These are phyloP conservation scores for Hippopotamus amphibius DNA, from an alignment of 2,113 vertebrate species.

Conservation along the genomic window DNA sequence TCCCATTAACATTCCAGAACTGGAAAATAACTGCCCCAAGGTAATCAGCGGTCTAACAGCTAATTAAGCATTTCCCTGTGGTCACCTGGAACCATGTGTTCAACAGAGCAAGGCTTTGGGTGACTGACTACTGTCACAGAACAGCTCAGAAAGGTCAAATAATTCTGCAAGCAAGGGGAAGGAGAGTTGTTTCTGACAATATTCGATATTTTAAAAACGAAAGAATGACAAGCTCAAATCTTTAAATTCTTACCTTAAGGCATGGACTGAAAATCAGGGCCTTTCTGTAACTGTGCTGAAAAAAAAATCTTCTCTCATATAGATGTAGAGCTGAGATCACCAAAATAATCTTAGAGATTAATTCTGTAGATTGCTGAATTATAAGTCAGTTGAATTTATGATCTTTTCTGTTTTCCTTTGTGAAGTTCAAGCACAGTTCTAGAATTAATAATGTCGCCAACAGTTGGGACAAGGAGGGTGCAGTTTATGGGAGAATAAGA, in stretches of 20 bases:
- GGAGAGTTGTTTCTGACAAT: background rate
- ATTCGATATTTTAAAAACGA: constrained; percentile 55
- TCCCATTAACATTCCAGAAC: constrained; percentile 59
- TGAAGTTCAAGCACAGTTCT: background rate
- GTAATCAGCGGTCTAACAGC: constrained; percentile 41
- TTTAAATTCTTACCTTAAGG: constrained; percentile 65
- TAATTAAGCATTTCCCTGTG: constrained; percentile 69
- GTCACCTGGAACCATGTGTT: constrained; percentile 48
- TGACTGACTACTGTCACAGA: constrained; percentile 32
- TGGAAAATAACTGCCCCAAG: constrained; percentile 50
- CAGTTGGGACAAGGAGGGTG: background rate
- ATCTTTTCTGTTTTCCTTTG: background rate
- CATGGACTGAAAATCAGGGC: background rate
- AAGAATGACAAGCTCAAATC: constrained; percentile 38
- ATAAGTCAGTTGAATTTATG: background rate
- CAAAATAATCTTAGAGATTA: constrained; percentile 1
- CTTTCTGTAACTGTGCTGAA: background rate
- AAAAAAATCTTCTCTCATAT: background rate
- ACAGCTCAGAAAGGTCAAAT: background rate
- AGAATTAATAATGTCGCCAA: background rate
- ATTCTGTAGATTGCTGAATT: background rate
- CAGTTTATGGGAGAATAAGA: background rate
- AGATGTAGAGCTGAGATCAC: background rate
- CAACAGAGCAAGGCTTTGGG: constrained; percentile 39
- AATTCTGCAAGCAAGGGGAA: background rate